phyloP scores from a whole-genome alignment of 2,888 invertebrate species.

The Polylopha cassiicola region DNA sequence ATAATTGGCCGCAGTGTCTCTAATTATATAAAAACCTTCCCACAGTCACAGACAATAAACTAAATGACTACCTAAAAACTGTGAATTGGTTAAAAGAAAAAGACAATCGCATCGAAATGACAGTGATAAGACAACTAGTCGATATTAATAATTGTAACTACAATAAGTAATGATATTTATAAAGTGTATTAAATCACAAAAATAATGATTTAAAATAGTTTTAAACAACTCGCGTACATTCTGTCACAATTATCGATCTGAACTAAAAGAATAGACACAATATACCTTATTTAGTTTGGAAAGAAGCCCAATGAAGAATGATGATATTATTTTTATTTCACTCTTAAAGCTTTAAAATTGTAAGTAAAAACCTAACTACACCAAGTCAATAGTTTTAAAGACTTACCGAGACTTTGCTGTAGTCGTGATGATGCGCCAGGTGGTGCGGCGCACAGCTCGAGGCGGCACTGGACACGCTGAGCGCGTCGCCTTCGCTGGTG shows the following conservation, averaged over 20 bases:
- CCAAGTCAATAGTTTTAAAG: not conserved
- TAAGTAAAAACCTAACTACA: constrained; percentile 13
- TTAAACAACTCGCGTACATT: not conserved
- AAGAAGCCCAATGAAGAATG: too few species aligned
- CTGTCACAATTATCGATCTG: too few species aligned
- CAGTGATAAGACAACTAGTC: too few species aligned
- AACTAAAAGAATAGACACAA: too few species aligned
- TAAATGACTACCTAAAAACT: too few species aligned
- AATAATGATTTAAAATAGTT: constrained; percentile 1
- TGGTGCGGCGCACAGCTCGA: constrained; percentile 69
- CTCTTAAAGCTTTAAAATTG: too few species aligned
- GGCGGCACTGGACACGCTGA: constrained; percentile 69
- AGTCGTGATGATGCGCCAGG: constrained; percentile 62
- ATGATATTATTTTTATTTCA: too few species aligned
- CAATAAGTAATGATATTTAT: too few species aligned
- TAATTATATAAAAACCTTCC: constrained; percentile 14
- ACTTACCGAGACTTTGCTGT: constrained; percentile 73
- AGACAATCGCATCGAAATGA: too few species aligned
- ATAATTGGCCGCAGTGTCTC: constrained; percentile 12
- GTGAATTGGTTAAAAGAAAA: too few species aligned
- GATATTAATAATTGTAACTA: too few species aligned
- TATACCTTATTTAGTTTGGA: too few species aligned
- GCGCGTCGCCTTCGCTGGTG: constrained; percentile 66
- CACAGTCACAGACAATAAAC: constrained; percentile 3
- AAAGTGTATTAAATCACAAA: not conserved